phyloP scores from a whole-genome alignment of 2,888 invertebrate genomes.

The Operophtera brumata region DNA sequence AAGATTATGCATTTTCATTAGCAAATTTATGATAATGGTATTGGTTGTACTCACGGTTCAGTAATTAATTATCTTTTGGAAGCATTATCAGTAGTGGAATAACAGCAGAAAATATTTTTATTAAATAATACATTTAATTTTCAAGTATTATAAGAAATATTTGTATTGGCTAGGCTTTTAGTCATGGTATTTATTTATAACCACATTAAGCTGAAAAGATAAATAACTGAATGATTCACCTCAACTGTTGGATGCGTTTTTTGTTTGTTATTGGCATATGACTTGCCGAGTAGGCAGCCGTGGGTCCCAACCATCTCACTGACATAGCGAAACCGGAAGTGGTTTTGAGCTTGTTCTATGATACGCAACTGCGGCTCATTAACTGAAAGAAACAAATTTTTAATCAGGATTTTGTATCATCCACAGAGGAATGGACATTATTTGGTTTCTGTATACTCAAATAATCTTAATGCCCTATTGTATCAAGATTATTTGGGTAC shows the following conservation, averaged over 20 bases:
- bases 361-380: slow-evolving; percentile 80
- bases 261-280: slow-evolving; percentile 76
- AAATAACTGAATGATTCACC: slow-evolving; percentile 59
- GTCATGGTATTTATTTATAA: neutral
- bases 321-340: slow-evolving; percentile 91
- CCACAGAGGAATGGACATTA: too few species aligned
- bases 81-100: too few species aligned
- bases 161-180: neutral
- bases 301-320: slow-evolving; percentile 94
- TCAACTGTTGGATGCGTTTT: slow-evolving; percentile 89
- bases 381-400: slow-evolving; percentile 31
- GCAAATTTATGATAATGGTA: too few species aligned
- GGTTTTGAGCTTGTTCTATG: slow-evolving; percentile 87
- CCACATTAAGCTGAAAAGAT: too few species aligned
- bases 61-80: too few species aligned
- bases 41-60: too few species aligned
- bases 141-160: neutral
- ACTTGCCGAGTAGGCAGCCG: slow-evolving; percentile 86
- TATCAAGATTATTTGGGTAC: too few species aligned
- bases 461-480: too few species aligned
- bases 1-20: too few species aligned
- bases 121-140: neutral
- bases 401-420: too few species aligned
- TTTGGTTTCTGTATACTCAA: too few species aligned
- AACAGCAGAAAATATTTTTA: too few species aligned